Conservation (phyloP, 2,113 vertebrate species). For the Heptranchias perlo region DNA sequence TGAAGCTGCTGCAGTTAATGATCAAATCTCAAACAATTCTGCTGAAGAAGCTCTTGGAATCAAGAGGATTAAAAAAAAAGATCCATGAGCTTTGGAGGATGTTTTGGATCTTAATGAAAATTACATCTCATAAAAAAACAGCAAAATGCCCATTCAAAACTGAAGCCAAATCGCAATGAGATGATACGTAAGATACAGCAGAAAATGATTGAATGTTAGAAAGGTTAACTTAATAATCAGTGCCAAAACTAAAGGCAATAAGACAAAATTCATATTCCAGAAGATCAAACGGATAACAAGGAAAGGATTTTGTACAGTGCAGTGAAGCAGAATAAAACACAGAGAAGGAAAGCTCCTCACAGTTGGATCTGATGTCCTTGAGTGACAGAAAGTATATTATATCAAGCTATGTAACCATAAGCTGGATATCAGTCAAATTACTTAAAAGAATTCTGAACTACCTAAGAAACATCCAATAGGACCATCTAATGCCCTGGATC, state of each 20-base stretch:
- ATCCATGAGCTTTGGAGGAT: neutral
- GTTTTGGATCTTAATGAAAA: slow-evolving; percentile 2
- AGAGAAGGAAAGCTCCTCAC: neutral
- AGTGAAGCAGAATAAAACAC: slow-evolving; percentile 24
- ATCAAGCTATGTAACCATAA: neutral
- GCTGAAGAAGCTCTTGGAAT: neutral
- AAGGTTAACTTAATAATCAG: neutral
- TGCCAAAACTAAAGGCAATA: slow-evolving; percentile 27
- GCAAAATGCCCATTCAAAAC: neutral
- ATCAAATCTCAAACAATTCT: neutral
- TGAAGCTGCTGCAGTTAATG: neutral
- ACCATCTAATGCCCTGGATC: neutral
- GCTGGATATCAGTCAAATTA: neutral
- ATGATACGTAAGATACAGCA: slow-evolving; percentile 8
- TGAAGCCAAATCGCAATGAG: neutral
- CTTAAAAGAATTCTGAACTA: neutral
- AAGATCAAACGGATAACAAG: slow-evolving; percentile 16
- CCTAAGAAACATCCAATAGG: neutral
- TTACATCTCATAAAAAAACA: neutral
- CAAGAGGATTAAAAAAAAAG: neutral
- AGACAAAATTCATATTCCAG: neutral
- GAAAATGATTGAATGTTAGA: neutral
- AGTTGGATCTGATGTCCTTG: slow-evolving; percentile 2
- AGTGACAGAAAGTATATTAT: slow-evolving; percentile 12
- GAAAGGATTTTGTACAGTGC: neutral